Percentiles rank a stretch among this genome's conserved stretches.
Conservation (phyloP, 2,113 vertebrate genomes). For the Alosa alosa region DNA sequence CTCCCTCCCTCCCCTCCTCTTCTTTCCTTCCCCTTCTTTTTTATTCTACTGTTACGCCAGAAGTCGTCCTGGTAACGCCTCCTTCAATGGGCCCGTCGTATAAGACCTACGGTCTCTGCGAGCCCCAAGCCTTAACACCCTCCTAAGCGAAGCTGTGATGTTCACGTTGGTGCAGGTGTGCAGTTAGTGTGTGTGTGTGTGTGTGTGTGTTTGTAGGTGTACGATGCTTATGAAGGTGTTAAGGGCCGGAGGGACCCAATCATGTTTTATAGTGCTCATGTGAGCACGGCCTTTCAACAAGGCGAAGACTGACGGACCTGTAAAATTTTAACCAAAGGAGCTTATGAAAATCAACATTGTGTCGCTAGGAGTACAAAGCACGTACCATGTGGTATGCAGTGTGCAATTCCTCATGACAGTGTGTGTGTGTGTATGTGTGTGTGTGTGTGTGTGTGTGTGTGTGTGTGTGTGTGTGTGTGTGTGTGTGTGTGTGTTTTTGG, state of each 20-base stretch:
- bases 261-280: neutral
- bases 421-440: no score
- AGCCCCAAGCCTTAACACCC: neutral
- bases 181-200: neutral
- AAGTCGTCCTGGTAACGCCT: neutral
- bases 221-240: neutral
- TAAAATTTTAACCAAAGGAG: conserved; percentile 10
- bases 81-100: neutral
- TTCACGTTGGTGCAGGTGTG: neutral
- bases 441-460: no score
- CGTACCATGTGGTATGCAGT: no score
- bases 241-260: neutral
- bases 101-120: neutral
- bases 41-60: conserved; percentile 62
- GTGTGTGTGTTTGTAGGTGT: neutral
- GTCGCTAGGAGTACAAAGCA: neutral
- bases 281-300: conserved; percentile 14
- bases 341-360: neutral
- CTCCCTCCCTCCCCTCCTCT: neutral
- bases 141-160: neutral
- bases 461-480: no score
- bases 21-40: conserved; percentile 39
- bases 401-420: no score
- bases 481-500: no score
- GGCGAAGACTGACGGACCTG: neutral